Evolutionary conservation across 2,797 vertebrate genomes (phyloP), one percentile per base, ranked within the genome.

Genomic region (Oreochromis grahami): DNA sequence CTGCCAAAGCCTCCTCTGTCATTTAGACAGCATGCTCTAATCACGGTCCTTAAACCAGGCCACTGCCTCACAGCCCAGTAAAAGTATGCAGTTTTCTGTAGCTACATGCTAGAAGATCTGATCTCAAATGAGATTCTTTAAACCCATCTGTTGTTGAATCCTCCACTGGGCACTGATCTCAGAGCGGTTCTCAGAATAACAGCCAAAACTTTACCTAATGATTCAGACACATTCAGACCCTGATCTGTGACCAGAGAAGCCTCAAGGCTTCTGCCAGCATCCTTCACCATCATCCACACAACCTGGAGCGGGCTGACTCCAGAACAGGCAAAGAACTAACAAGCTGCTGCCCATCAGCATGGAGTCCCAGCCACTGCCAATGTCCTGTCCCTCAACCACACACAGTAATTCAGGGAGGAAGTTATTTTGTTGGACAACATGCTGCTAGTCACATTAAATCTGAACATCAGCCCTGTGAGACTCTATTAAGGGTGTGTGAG

Each of bases 1-100:
- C 89, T 89, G 90, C 89, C 91, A 94, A 92, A 91, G 86, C 90
- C 89, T 87, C 88, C 85, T 93, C 87, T 51, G 60, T 92, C 90
- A 94, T 91, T 84, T 74, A 80, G 89, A 93, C 84, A 91, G 85
- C 74, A 24, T 13, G 5, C 80, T 90, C 68, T 90, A 85, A 90
- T 87, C 80, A 86, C 6, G 11, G 56, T 74, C 87, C 87, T 77
- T 74, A 76, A 85, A 85, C 81, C 78, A 80, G 82, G 55, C 85
- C 87, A 82, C 77, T 78, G 84, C 84, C 86, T 84, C 79, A 26
- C 13, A 12, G 76, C 72, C 41, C 65, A 45, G 56, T 65, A 24
- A 80, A 88, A 87, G 80, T 56, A 86, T 26, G 79, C 29, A 45
- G 50, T 63, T 78, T 53, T 8, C 77, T 86, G 78, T 48, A 82